Evolutionary conservation across 2,797 vertebrate genomes (phyloP), one percentile per base, ranked within the genome.

Genomic region (Bufotes viridis): DNA sequence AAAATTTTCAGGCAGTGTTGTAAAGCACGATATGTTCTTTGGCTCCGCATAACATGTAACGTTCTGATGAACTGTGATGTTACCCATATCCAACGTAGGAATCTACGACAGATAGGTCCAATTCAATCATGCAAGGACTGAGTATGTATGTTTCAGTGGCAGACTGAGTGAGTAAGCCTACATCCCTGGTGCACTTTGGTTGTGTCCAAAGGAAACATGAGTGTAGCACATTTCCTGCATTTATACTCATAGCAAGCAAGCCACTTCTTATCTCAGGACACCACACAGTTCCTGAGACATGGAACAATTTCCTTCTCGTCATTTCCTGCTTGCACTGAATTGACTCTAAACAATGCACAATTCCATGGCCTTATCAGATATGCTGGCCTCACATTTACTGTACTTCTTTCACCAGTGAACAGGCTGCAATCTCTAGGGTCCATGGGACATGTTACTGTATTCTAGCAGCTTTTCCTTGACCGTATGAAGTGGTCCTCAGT

Each of bases 191-290:
- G 91, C 85, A 91, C 92, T 94, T 94, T 97, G 96, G 97, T 97
- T 97, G 95, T 96, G 95, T 94, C 42, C 94, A 97, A 95, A 95
- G 97, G 96, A 97, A 98, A 96, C 95, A 95, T 95, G 95, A 94
- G 95, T 75, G 57, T 96, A 96, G 98, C 96, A 96, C 92, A 84
- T 96, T 99, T 99, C 98, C 98, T 99, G 98, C 96, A 94, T 97
- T 96, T 96, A 96, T 95, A 96, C 95, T 95, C 92, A 93, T 97
- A 97, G 51, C 97, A 97, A 98, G 97, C 94, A 97, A 96, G 95
- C 93, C 93, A 94, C 96, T 88, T 93, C 97, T 99, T 99, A 99
- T 99, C 98, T 98, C 92, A 91, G 89, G 94, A 92, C 94, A 93
- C 94, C 98, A 99, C 96, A 98, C 95, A 94, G 96, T 96, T 97